Base-by-base conservation (phyloP, 2,797 vertebrate species). In the Benthosema pterotum region DNA sequence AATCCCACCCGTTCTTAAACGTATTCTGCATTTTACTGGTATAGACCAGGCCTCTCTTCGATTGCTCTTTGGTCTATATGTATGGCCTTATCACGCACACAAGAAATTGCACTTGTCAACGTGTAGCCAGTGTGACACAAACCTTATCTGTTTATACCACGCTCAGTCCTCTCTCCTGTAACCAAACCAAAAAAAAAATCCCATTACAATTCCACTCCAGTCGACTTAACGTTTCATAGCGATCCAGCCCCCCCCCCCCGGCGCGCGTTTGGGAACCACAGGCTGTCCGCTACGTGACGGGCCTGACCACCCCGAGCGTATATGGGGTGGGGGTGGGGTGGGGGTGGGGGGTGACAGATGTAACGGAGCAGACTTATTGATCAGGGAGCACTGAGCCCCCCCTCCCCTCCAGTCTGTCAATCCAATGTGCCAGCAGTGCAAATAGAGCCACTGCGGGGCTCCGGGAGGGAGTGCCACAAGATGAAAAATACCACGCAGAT, bases 361-460 rank as follows among this genome's bases (percentile, higher is more conserved):
- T 80, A 89, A 84, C 65, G 1, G 67, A 76, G 74, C 78, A 87
- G 83, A 86, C 86, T 88, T 93, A 92, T 90, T 90, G 90, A 92
- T 92, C 86, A 74, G 85, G 87, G 83, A 89, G 72, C 54, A 22
- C 53, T 5, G 16, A 66, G 71, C 57, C 71, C 74, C 61, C 85
- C 42, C 83, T 89, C 71, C 75, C 61, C 62, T 61, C 82, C 85
- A 45, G 84, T 89, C 89, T 84, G 88, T 90, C 90, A 79, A 75
- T 90, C 84, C 73, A 71, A 50, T 74, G 47, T 79, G 86, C 85
- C 84, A 77, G 67, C 32, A 63, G 13, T 82, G 67, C 75, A 77
- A 78, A 88, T 72, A 54, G 74, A 80, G 79, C 51, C 58, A 48
- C 53, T 19, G 22, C 70, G 45, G 32, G 83, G 75, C 84, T 76